phyloP scores from a whole-genome alignment of 2,888 invertebrate species.

The Ornithoptera alexandrae region DNA sequence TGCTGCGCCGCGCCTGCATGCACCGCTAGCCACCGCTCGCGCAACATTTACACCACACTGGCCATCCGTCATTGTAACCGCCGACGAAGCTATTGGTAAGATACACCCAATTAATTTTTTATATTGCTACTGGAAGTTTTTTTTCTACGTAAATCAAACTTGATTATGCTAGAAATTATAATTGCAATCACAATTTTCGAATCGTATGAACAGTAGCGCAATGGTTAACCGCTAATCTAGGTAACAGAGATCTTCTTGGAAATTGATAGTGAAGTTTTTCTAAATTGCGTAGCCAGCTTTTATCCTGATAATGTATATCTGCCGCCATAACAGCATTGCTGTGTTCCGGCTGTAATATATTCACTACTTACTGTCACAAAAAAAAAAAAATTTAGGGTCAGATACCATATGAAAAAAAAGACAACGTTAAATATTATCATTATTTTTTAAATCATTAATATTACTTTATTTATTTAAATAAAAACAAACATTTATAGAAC shows the following conservation, averaged over 20 bases:
- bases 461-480: neutral
- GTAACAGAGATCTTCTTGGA: too few relatives aligned
- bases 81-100: constrained; percentile 57
- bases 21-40: constrained; percentile 41
- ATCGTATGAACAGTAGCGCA: too few relatives aligned
- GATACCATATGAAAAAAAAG: too few relatives aligned
- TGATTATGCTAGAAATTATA: too few relatives aligned
- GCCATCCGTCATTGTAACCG: constrained; percentile 55
- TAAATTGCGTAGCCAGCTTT: neutral
- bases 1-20: constrained; percentile 38
- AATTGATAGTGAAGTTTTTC: neutral
- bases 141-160: neutral
- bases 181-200: neutral
- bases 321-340: too few relatives aligned
- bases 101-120: constrained; percentile 1
- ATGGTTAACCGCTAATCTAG: too few relatives aligned
- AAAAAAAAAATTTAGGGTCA: too few relatives aligned
- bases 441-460: neutral
- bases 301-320: too few relatives aligned
- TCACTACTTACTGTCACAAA: too few relatives aligned
- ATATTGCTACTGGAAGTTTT: neutral
- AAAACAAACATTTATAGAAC: too few relatives aligned
- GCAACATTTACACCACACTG: constrained; percentile 55
- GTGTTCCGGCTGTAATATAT: too few relatives aligned
- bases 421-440: neutral